Evolutionary conservation across 2,113 vertebrate genomes (phyloP), one percentile per base, ranked within the genome.

Genomic region (Xyliphius kryptos): DNA sequence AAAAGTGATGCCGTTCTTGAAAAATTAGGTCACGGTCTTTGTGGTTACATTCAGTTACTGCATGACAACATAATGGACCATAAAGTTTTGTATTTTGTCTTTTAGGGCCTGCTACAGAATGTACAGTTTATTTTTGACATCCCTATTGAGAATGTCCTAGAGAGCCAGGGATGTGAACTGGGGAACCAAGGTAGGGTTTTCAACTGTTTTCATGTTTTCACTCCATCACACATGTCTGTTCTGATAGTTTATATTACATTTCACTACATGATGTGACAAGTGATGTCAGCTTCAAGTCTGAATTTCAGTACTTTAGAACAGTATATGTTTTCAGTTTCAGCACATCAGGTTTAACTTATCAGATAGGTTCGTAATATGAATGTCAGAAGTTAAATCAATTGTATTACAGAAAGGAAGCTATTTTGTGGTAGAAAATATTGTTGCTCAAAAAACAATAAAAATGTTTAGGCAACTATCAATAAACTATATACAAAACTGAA

Each of bases 101-200:
- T 77, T 9, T 76, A 93, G 91, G 91, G 91, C 36, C 69, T 92
- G 76, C 81, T 92, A 69, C 91, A 93, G 85, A 90, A 89, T 44
- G 72, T 91, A 64, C 76, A 63, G 22, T 71, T 93, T 43, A 75
- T 89, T 66, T 91, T 92, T 73, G 89, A 86, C 40, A 83, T 80
- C 22, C 82, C 90, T 0, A 20, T 89, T 58, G 90, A 89, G 48
- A 88, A 91, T 16, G 56, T 92, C 55, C 82, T 92, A 9, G 82
- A 60, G 67, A 87, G 74, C 71, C 87, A 80, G 71, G 91, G 90
- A 10, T 92, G 91, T 66, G 85, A 82, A 41, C 83, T 77, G 7
- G 77, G 62, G 66, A 89, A 83, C 52, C 77, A 81, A 87, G 88
- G 90, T 92, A 84, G 15, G 63, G 37, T 59, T 43, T 61, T 17